These are phyloP conservation scores for Sebastes hubbsi DNA, from an alignment of 2,797 vertebrate genomes.

Conservation along the genomic window DNA sequence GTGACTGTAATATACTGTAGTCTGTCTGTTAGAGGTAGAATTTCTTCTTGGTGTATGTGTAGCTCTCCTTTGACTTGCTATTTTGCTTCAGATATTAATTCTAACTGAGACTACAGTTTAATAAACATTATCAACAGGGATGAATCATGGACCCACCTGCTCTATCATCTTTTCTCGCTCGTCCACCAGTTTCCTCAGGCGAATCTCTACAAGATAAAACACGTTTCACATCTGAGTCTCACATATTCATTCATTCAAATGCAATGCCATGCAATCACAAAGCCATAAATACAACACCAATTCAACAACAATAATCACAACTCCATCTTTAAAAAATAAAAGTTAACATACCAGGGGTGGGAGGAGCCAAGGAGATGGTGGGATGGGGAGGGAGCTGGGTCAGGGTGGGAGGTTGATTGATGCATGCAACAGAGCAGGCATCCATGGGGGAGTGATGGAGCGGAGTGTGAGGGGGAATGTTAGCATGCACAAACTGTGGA, in stretches of 20 bases:
- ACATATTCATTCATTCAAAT: neutral
- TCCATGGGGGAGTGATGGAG: conserved; percentile 85
- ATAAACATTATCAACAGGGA: neutral
- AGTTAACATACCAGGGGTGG: conserved; percentile 86
- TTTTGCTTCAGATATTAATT: neutral
- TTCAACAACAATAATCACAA: neutral
- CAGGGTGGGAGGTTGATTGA: conserved; percentile 71
- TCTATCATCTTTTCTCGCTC: conserved; percentile 92
- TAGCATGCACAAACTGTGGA: conserved; percentile 89
- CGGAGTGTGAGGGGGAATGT: conserved; percentile 74
- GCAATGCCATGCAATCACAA: neutral
- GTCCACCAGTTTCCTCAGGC: conserved; percentile 90
- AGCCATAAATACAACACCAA: neutral
- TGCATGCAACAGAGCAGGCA: conserved; percentile 89
- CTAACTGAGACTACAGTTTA: neutral
- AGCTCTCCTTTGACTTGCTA: neutral
- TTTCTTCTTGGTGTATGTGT: neutral
- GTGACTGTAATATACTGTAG: neutral
- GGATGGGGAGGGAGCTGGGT: conserved; percentile 73
- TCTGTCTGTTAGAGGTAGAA: too few relatives aligned
- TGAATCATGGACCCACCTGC: conserved; percentile 82
- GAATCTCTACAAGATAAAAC: conserved; percentile 85
- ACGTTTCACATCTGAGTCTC: neutral
- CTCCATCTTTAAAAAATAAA: conserved; percentile 34
- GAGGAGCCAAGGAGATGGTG: conserved; percentile 80